Percentiles rank a stretch among this genome's conserved stretches.
Conservation (phyloP, 1,140 invertebrate genomes). For the Habropoda laboriosa region DNA sequence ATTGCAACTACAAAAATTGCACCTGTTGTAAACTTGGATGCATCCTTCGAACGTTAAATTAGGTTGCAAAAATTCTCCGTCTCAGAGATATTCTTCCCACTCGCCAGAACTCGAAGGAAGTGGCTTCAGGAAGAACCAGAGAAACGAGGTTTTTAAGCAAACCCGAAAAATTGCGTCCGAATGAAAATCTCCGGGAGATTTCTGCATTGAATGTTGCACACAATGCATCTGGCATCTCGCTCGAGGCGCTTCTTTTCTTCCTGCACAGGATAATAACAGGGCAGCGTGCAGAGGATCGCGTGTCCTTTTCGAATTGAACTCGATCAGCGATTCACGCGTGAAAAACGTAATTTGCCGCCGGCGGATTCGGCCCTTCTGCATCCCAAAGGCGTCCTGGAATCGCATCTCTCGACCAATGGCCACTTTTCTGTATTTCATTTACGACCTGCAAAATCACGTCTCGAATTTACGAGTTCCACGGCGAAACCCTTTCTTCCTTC, state of each 20-base stretch:
- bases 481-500: neutral
- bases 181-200: neutral
- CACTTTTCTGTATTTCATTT: neutral
- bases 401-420: neutral
- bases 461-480: neutral
- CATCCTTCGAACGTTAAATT: no score
- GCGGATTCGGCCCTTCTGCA: neutral
- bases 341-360: neutral
- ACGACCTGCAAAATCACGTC: neutral
- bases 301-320: slow-evolving; percentile 8
- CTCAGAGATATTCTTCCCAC: no score
- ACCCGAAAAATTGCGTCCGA: neutral
- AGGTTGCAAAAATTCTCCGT: no score
- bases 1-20: no score
- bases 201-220: neutral
- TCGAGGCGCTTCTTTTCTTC: neutral
- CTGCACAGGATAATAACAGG: slow-evolving; percentile 6
- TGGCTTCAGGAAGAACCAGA: no score
- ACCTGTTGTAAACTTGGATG: no score
- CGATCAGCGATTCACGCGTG: slow-evolving; percentile 10
- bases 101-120: no score
- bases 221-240: neutral
- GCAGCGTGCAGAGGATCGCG: slow-evolving; percentile 8
- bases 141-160: no score
- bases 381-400: neutral